Base-by-base conservation (phyloP, 2,888 invertebrate species). In the Argyresthia albistria region DNA sequence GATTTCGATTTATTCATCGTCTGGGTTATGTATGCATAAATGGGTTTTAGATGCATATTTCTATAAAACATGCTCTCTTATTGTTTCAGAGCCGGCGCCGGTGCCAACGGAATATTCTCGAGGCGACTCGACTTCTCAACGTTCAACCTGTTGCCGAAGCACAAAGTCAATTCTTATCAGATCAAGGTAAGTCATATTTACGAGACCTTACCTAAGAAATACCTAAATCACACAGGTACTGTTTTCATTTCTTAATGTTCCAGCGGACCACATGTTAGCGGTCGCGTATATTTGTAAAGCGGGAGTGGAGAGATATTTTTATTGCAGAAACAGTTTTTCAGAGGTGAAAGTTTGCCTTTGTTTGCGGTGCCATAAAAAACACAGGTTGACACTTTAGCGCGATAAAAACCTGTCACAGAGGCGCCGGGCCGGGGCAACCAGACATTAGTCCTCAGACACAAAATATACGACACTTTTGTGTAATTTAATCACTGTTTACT, bases 111-210 rank as follows among this genome's bases (percentile, higher is more conserved):
- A 55, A 97, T 98, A 66, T 99, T 99, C 88, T 94, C 95, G 46
- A 92, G 97, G 67, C 93, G 99, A 63, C 89, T 94, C 77, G 97
- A 98, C 88, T 97, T 97, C 90, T 95, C 97, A 69, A 95, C 96
- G 53, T 97, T 97, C 91, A 96, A 97, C 81, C 91, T 93, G 64
- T 91, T 99, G 72, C 98, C 98, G 63, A 93, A 93, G 82, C 94
- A 96, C 79, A 98, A 98, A 89, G 93, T 97, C 78, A 99, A 99
- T 91, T 97, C 98, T 72, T 98, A 98, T 90, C 97, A 98, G 91
- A 98, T 99, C 79, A 98, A 98, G 96, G 97, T 97, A 89, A 91
- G 92, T 75, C 25, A 25, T 25, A 25, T 25, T 25, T 25, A 25
- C 6, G 25, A 25, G 25, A 25, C 25, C 2, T 25, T 25, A 25